phyloP scores from a whole-genome alignment of 2,113 vertebrate genomes.

The Jacana jacana region DNA sequence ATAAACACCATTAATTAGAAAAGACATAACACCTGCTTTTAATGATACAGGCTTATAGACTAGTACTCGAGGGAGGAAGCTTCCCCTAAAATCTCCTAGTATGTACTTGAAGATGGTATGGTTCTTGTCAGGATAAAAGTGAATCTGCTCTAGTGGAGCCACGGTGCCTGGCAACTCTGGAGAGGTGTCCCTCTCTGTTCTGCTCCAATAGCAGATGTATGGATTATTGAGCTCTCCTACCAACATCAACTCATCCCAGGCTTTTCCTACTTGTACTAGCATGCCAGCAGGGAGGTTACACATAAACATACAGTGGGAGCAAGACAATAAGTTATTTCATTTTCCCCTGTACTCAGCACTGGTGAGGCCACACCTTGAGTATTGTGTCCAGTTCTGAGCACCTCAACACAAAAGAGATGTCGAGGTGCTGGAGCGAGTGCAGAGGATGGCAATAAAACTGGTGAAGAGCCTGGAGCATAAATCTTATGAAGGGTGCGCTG shows the following conservation, averaged over 20 bases:
- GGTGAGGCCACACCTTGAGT: no score
- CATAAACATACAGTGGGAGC: background rate
- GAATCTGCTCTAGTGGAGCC: background rate
- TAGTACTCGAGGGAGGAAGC: background rate
- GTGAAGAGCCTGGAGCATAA: no score
- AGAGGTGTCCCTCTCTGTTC: background rate
- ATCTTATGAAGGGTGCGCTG: no score
- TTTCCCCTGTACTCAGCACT: no score
- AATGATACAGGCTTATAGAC: background rate
- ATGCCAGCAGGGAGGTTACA: background rate
- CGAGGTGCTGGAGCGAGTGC: no score
- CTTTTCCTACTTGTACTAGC: background rate
- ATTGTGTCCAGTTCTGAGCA: no score
- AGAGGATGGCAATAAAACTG: no score
- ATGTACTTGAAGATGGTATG: background rate
- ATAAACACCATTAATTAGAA: background rate
- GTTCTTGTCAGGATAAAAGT: background rate
- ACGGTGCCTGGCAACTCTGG: background rate
- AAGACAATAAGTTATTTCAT: background rate
- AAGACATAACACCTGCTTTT: background rate
- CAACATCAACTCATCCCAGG: background rate
- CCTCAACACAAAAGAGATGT: no score
- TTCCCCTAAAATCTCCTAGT: background rate
- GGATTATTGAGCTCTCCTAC: background rate
- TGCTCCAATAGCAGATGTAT: background rate